Conservation (phyloP, 2,113 vertebrate genomes). For the Sarotherodon lohbergeri region DNA sequence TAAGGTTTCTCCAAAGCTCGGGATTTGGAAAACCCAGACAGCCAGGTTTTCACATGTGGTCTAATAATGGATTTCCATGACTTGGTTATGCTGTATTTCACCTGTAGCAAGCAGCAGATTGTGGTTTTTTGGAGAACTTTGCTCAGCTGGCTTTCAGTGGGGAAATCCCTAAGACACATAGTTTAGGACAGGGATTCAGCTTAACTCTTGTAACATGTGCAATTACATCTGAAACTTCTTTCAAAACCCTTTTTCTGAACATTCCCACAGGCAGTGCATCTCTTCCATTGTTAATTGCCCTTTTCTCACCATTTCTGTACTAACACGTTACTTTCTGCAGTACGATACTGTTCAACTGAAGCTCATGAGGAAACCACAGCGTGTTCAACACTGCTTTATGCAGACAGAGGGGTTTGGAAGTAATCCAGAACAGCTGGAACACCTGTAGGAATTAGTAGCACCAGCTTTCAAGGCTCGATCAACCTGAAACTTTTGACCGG, state of each 20-base stretch:
- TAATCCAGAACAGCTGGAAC: not conserved
- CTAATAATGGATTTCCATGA: not conserved
- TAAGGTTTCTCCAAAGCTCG: not conserved
- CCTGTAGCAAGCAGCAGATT: not conserved
- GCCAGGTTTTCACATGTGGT: not conserved
- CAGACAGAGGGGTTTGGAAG: not conserved
- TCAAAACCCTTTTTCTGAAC: not conserved
- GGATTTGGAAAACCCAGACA: not conserved
- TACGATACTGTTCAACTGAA: not conserved
- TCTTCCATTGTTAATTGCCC: not conserved
- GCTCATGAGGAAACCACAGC: not conserved
- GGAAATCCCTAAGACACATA: not conserved
- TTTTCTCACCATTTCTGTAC: not conserved
- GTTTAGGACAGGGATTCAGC: not conserved
- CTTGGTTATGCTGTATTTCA: not conserved
- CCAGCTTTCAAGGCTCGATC: too few relatives aligned
- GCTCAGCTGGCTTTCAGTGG: fast-evolving
- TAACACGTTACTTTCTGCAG: not conserved
- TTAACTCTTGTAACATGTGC: not conserved
- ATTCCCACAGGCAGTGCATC: not conserved
- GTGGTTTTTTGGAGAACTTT: not conserved
- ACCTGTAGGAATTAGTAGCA: not conserved
- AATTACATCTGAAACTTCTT: not conserved
- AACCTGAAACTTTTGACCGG: too few relatives aligned
- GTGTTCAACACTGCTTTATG: too few relatives aligned